These are phyloP conservation scores for Asobara japonica DNA, from an alignment of 1,140 invertebrate genomes.

Conservation along the genomic window DNA sequence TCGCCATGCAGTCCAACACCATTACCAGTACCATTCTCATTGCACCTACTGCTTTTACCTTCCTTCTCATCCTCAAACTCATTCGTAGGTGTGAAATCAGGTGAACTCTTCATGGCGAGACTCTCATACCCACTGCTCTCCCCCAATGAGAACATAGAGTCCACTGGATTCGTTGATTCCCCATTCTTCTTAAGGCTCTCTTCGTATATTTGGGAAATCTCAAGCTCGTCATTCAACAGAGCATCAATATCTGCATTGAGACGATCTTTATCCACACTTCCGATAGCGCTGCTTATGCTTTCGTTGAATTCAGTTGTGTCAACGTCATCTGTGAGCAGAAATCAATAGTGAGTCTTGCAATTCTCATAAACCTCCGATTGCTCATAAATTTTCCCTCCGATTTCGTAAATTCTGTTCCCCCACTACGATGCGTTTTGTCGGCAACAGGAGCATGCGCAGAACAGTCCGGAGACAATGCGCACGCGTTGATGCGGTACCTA, in stretches of 20 bases:
- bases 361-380: too few relatives aligned
- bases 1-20: too few relatives aligned
- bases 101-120: conserved; percentile 73
- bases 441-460: too few relatives aligned
- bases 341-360: too few relatives aligned
- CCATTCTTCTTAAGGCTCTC: conserved; percentile 21
- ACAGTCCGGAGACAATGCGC: too few relatives aligned
- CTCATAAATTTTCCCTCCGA: too few relatives aligned
- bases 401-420: too few relatives aligned
- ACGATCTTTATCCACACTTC: conserved; percentile 49
- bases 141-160: conserved; percentile 74
- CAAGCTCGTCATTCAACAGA: conserved; percentile 52
- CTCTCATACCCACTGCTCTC: conserved; percentile 88
- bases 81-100: conserved; percentile 55
- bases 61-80: conserved; percentile 60
- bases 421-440: too few relatives aligned
- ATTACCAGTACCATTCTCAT: neutral
- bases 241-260: conserved; percentile 61
- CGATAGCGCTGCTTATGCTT: neutral
- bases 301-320: conserved; percentile 19
- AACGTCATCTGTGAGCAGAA: too few relatives aligned
- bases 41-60: conserved; percentile 53
- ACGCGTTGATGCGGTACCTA: too few relatives aligned
- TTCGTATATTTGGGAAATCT: conserved; percentile 17
- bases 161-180: conserved; percentile 51